phyloP scores from a whole-genome alignment of 2,888 invertebrate genomes.

The Euproctis similis region DNA sequence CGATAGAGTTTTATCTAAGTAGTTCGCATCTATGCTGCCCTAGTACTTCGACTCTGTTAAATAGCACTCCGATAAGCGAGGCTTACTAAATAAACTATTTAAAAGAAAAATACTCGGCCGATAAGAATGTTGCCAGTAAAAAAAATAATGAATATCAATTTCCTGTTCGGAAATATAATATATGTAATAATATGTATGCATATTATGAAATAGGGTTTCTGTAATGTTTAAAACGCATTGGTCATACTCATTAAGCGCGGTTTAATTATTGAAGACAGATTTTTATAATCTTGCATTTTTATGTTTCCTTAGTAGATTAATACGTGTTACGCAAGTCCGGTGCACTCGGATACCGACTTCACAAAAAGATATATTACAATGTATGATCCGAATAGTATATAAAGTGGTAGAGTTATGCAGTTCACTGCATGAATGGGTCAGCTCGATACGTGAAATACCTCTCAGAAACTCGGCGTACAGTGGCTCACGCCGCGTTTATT shows the following conservation, averaged over 20 bases:
- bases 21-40: conserved; percentile 35
- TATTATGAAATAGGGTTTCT: conserved; percentile 2
- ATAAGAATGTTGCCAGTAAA: conserved; percentile 3
- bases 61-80: too few species aligned
- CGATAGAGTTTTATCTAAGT: conserved; percentile 54
- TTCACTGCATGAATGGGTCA: too few species aligned
- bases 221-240: conserved; percentile 1
- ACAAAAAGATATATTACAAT: too few species aligned
- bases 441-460: too few species aligned
- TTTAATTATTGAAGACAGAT: conserved; percentile 3
- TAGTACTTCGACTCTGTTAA: conserved; percentile 26
- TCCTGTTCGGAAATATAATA: conserved; percentile 3
- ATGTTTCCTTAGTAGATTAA: conserved; percentile 5
- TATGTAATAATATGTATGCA: too few species aligned
- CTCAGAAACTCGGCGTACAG: too few species aligned
- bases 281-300: conserved; percentile 5
- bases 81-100: conserved; percentile 3
- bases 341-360: too few species aligned
- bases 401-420: too few species aligned
- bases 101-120: too few species aligned
- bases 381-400: too few species aligned
- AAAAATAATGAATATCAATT: conserved; percentile 2
- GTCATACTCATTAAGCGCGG: conserved; percentile 2
- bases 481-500: too few species aligned
- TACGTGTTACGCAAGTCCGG: conserved; percentile 5